Evolutionary conservation across 2,113 vertebrate species (phyloP).

Genomic region (western clawed frog (Xenopus tropicalis)): UCB_Xtro_10.0 CM004446.2:55205001-55205500

Average conservation of each 20-base stretch:
- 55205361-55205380: constrained; percentile 26
- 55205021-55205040: constrained; percentile 15
- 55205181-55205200: constrained; percentile 52
- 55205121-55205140: constrained; percentile 49
- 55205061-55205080: constrained; percentile 21
- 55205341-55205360: constrained; percentile 25
- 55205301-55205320: constrained; percentile 41
- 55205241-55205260: constrained; percentile 50
- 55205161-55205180: constrained; percentile 51
- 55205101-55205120: constrained; percentile 31
- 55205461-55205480: no score
- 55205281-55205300: constrained; percentile 43
- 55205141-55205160: constrained; percentile 47
- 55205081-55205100: constrained; percentile 21
- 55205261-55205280: constrained; percentile 47
- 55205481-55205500: no score
- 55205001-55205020: not conserved
- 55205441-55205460: no score
- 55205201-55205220: constrained; percentile 54
- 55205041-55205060: constrained; percentile 19
- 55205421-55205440: not conserved
- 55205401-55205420: constrained; percentile 11
- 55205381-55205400: constrained; percentile 21
- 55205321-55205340: constrained; percentile 34
- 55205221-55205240: constrained; percentile 40